phyloP scores from a whole-genome alignment of 2,888 invertebrate species.

The Calliphora vomitoria region DNA sequence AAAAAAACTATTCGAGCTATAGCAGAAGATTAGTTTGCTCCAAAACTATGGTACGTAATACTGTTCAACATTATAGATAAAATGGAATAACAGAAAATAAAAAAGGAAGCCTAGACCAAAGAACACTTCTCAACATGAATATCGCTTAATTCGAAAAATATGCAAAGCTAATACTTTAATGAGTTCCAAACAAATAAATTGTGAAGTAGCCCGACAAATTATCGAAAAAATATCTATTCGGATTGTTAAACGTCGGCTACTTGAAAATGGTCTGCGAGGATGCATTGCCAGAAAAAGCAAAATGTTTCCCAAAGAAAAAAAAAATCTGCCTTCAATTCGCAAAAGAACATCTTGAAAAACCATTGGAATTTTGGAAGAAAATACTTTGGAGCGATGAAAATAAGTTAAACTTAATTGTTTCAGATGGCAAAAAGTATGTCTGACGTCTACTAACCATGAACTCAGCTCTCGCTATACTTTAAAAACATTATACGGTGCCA shows the following conservation, averaged over 20 bases:
- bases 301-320: background rate
- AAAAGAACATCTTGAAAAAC: background rate
- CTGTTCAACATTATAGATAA: background rate
- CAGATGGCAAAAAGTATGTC: background rate
- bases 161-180: constrained; percentile 14
- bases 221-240: background rate
- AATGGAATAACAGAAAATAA: background rate
- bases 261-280: too few species aligned
- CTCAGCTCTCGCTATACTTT: constrained; percentile 19
- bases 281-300: background rate
- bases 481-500: background rate
- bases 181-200: constrained; percentile 17
- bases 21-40: background rate
- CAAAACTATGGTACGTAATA: background rate
- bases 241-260: background rate
- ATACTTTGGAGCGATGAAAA: background rate
- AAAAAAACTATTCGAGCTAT: background rate
- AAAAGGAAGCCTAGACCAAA: constrained; percentile 11
- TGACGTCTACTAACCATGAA: constrained; percentile 2
- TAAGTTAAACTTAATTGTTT: background rate
- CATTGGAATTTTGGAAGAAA: background rate
- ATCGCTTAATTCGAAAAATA: background rate
- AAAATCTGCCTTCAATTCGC: background rate
- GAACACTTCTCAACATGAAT: background rate
- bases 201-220: background rate